Evolutionary conservation across 2,888 invertebrate genomes (phyloP), one percentile per base, ranked within the genome.

Genomic region (Anaspis maculata): DNA sequence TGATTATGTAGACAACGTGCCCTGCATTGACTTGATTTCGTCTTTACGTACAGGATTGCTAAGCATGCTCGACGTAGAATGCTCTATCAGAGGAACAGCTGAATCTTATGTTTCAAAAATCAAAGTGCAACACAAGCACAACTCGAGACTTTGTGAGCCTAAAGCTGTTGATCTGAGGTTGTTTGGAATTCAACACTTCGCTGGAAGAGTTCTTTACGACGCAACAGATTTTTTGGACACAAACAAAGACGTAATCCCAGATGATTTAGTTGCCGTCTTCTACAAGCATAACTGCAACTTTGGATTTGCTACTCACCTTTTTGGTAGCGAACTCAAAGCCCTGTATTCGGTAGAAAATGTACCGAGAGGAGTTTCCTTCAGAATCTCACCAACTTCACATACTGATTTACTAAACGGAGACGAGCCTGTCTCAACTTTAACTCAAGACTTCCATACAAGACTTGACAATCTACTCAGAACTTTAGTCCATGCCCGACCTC

Each of bases 301-400:
- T 66, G 94, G 94, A n/a, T 95, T 95, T 64, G 94, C 90, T 1
- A 90, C 91, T 11, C 92, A 95, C 62, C 71, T 95, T n/a, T 95
- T 95, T 62, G 89, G 91, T 1, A 82, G 86, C 32, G 95, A 95
- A 64, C 69, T 95, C 41, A 91, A 91, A 69, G 80, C 83, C 2
- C 66, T 87, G 9, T 84, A 80, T 52, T 77, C 80, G 2, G 70
- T 79, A 44, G 82, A 83, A 49, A 81, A 77, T 28, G 83, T 79
- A 31, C 87, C 83, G 9, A 69, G 78, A 42, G 85, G 85, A 35
- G 76, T 86, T 41, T 79, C 85, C 59, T 90, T 90, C 67, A 74
- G 91, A 52, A 90, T 91, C 56, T 88, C 90, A 4, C 91, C 90
- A 25, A 90, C 89, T 9, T 87, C 87, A 22, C 84, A 87, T 52